phyloP scores from a whole-genome alignment of 2,113 vertebrate species.

The Pangasianodon gigas region DNA sequence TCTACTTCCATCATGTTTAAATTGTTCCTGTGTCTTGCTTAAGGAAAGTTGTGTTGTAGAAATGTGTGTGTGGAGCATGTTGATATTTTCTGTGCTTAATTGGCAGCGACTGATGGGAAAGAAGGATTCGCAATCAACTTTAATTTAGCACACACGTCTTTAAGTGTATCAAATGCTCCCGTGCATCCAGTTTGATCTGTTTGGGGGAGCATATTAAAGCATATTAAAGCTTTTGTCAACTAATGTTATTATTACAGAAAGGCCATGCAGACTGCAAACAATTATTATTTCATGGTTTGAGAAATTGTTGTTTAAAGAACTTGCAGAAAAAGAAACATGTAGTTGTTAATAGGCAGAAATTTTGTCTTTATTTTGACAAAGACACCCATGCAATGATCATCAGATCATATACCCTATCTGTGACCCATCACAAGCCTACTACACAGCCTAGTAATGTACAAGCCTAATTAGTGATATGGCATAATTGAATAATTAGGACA shows the following conservation, averaged over 20 bases:
- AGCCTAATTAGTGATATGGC: neutral
- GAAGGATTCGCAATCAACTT: slow-evolving; percentile 4
- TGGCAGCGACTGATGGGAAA: neutral
- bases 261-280: neutral
- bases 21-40: neutral
- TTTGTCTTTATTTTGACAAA: neutral
- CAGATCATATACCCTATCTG: neutral
- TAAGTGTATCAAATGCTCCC: neutral
- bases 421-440: neutral
- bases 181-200: neutral
- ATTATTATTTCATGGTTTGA: neutral
- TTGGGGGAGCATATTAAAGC: neutral
- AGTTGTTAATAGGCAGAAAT: neutral
- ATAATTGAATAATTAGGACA: neutral
- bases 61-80: neutral
- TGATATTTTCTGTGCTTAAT: neutral
- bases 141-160: slow-evolving; percentile 2
- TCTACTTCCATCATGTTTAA: neutral
- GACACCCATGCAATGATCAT: neutral
- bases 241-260: neutral
- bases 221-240: slow-evolving; percentile 2
- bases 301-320: neutral
- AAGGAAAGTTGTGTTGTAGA: neutral
- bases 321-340: neutral
- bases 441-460: neutral